Percentiles rank a stretch among this genome's conserved stretches.
Evolutionary conservation across 2,797 vertebrate species (phyloP).

Genomic region (Pteronotus mesoamericanus): DNA sequence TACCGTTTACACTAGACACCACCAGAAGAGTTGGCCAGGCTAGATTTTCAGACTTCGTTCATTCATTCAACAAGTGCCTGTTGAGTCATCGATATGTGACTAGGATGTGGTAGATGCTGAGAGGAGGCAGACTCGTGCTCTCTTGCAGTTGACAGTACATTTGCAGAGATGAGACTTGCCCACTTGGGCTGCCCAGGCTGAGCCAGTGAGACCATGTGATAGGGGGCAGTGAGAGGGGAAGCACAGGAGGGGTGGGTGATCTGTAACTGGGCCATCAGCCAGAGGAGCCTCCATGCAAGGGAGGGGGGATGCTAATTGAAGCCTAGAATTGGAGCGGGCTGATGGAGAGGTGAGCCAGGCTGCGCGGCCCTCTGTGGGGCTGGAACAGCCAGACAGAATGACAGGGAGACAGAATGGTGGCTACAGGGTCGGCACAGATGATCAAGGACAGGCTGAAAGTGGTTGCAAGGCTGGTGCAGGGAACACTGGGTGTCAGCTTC

Average conservation of each 20-base stretch:
- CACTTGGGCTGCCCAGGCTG: background rate
- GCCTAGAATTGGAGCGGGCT: constrained; percentile 21
- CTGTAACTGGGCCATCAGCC: constrained; percentile 18
- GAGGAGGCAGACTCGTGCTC: background rate
- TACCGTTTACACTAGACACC: background rate
- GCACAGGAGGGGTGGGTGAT: background rate
- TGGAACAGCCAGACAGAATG: background rate
- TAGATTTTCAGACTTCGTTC: background rate
- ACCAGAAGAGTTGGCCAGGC: background rate
- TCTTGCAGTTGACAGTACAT: background rate
- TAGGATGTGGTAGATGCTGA: background rate
- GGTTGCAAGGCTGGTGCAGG: background rate
- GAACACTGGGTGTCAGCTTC: background rate
- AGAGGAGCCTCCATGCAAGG: background rate
- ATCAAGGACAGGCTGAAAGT: background rate
- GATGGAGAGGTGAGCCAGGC: background rate
- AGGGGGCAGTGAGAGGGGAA: background rate
- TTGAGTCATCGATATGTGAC: background rate
- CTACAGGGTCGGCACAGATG: background rate
- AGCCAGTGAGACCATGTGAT: background rate
- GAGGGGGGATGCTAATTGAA: background rate
- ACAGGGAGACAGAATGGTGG: background rate
- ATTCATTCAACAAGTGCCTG: background rate
- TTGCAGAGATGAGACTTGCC: background rate
- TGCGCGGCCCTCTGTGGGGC: background rate